Evolutionary conservation across 2,797 vertebrate species (phyloP), one percentile per base, ranked within the genome.

Genomic region (Coluber constrictor): DNA sequence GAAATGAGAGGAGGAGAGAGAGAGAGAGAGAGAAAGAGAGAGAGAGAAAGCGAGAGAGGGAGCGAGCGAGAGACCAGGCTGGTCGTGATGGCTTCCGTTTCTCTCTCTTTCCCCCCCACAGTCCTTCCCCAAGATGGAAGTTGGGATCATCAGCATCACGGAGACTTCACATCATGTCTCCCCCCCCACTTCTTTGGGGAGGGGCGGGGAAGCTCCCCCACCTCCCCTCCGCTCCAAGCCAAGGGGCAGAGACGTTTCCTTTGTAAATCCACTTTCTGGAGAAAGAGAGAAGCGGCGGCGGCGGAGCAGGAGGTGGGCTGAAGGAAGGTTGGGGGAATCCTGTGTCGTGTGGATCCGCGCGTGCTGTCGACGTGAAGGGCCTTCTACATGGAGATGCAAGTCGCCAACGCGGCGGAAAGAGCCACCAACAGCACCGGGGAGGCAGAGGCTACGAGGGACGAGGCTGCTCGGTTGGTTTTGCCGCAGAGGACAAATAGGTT

Each of bases 401-500:
- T 98, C 96, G 98, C 98, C 97, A 99, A 95, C 95, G 98, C 98
- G 56, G 97, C 97, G 94, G 98, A 98, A 96, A 99, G 97, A 89
- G 98, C 96, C 95, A 94, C 98, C 93, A 99, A 97, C 91, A 99
- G 97, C 97, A 98, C 93, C 66, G 97, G 95, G 96, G 98, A 96
- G 88, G 97, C 96, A 29, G 97, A 97, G 66, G 96, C 93, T 90
- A 97, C 96, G 5, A 97, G 93, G 56, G 98, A 96, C 91, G 96
- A 95, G 29, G 98, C 97, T 91, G 98, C 97, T 88, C 97, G 98
- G 96, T 98, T 98, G 96, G 98, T 97, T 90, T 98, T 97, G 93
- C 98, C 98, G 95, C 99, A 99, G 96, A 99, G 99, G 98, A 99
- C 98, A 97, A 99, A 99, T 97, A 99, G 97, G 98, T 98, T 99